Conservation (phyloP, 1,140 invertebrate genomes). For the Leptinotarsa lineolata region DNA sequence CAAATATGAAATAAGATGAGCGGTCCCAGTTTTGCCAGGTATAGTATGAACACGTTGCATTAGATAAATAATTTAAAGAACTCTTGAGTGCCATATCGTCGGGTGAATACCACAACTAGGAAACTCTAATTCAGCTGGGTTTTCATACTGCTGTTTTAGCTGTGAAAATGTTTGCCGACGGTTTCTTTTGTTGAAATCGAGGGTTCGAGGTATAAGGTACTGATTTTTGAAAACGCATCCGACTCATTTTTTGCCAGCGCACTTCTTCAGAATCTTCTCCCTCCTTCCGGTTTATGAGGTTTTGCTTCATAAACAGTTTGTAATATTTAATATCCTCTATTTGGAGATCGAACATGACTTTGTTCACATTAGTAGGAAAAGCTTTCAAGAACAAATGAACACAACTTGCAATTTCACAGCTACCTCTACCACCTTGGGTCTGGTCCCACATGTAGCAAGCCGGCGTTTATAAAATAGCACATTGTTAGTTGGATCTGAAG, state of each 20-base stretch:
- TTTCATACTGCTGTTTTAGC: background rate
- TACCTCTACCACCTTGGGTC: constrained; percentile 10
- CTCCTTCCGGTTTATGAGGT: background rate
- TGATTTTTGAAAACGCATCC: background rate
- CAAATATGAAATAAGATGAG: too few relatives aligned
- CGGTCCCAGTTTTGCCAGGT: too few relatives aligned
- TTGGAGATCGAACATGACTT: background rate
- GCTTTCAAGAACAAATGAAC: constrained; percentile 20
- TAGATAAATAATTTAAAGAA: too few relatives aligned
- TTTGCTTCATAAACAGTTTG: background rate
- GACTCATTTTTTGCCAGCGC: constrained; percentile 19
- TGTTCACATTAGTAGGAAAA: background rate
- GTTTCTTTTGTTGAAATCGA: background rate
- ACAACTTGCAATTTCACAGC: constrained; percentile 27
- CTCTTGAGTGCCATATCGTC: too few relatives aligned
- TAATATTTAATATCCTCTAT: background rate
- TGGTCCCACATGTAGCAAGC: too few relatives aligned
- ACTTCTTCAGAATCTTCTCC: background rate
- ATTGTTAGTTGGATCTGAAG: background rate
- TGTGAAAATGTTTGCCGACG: background rate
- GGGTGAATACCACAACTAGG: too few relatives aligned
- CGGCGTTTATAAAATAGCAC: too few relatives aligned
- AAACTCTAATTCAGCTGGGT: background rate
- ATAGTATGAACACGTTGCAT: too few relatives aligned
- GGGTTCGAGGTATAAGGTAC: background rate